Evolutionary conservation across 1,140 invertebrate species (phyloP), one percentile per base, ranked within the genome.

Genomic region (Drosophila guanche): DNA sequence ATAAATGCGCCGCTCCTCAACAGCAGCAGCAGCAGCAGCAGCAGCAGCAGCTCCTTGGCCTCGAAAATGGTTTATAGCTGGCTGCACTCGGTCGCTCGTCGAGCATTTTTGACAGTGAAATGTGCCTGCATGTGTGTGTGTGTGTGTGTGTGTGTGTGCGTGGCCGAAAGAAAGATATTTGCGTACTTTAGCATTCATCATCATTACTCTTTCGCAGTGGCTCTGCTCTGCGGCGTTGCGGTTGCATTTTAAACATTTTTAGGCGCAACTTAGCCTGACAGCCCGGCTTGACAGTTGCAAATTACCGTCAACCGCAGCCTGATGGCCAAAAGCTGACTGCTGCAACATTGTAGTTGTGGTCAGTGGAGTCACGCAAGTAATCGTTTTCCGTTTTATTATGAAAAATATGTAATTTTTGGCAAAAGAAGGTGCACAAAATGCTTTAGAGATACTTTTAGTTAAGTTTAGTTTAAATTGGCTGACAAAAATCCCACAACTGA

Each of bases 141-240:
- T 25, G 12, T 25, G 16, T 37, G 25, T 52, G 65, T 52, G 25
- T 37, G 25, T 52, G 65, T 52, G 66, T 81, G 78, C 70, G 48
- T 78, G 78, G 71, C 65, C 59, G 70, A 55, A 86, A 79, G 74
- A 78, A 70, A 78, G 83, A 86, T 88, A 88, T 88, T 88, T 88
- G 79, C 78, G 83, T 88, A 88, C 77, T 88, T 88, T 83, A 83
- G 75, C 50, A 76, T 88, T 88, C 83, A 88, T 88, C 84, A 88
- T 88, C 83, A 88, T 88, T 88, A 89, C 57, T 88, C 83, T 81
- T 86, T 63, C 66, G 45, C 51, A 43, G 52, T 46, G 45, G 58
- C 47, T 61, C 42, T 55, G 51, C 52, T 43, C 23, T 5, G 40
- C 53, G 37, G 58, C 16, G 16, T 47, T 73, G 70, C 54, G 54